Percentiles rank a stretch among this genome's conserved stretches.
phyloP scores from a whole-genome alignment of 2,113 vertebrate species.

The Prunella fulvescens region DNA sequence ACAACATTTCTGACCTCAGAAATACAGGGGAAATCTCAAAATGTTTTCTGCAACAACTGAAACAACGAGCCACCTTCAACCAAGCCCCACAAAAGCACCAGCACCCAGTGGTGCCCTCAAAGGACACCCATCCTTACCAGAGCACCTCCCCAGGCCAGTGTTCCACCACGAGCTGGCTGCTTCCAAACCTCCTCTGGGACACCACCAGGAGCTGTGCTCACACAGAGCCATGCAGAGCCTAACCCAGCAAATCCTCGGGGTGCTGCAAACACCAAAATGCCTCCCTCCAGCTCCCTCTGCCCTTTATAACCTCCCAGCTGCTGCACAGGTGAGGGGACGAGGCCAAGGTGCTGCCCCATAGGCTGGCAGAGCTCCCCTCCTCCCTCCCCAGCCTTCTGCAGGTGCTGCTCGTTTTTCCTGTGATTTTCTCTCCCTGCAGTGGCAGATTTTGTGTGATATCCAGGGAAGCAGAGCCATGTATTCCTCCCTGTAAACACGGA shows the following conservation, averaged over 20 bases:
- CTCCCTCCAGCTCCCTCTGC: fast-evolving
- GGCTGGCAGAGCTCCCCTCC: background rate
- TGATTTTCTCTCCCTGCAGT: background rate
- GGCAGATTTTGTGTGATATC: background rate
- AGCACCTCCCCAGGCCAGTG: background rate
- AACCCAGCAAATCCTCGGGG: fast-evolving
- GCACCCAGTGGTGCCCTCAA: fast-evolving
- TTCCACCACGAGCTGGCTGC: fast-evolving
- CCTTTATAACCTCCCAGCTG: background rate
- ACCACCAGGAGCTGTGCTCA: fast-evolving
- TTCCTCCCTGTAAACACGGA: background rate
- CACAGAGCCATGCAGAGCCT: fast-evolving
- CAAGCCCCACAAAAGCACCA: fast-evolving
- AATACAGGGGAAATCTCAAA: background rate
- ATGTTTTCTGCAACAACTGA: fast-evolving
- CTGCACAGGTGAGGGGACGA: background rate
- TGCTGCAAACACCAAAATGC: fast-evolving
- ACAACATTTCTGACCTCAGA: background rate
- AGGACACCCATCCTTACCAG: background rate
- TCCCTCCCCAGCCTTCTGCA: background rate
- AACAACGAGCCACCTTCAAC: background rate
- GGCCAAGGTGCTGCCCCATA: background rate
- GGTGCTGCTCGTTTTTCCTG: fast-evolving
- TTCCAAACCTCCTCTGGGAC: background rate
- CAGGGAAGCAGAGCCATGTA: background rate